Percentiles rank a stretch among this genome's conserved stretches.
These are phyloP conservation scores for Cisticola juncidis DNA, from an alignment of 2,113 vertebrate genomes.

Conservation along the genomic window DNA sequence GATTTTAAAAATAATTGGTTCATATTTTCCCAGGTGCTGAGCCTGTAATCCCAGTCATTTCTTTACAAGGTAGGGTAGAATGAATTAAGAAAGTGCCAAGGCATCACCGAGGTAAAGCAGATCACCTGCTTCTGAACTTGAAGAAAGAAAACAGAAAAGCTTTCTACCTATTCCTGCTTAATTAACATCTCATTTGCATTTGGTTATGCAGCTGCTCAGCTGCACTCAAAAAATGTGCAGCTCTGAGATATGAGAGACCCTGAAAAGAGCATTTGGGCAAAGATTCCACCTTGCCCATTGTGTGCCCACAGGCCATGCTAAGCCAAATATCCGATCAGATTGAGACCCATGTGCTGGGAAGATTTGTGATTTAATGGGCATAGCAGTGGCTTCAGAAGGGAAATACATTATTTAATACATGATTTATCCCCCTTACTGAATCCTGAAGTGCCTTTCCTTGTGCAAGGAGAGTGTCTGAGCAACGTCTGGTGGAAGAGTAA, in stretches of 20 bases:
- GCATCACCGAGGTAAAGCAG: background rate
- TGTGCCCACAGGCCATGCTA: background rate
- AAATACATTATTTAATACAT: background rate
- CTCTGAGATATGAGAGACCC: background rate
- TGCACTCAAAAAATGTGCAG: background rate
- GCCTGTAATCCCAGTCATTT: background rate
- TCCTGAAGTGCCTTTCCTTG: background rate
- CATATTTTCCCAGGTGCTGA: background rate
- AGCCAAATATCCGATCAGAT: background rate
- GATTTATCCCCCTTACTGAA: background rate
- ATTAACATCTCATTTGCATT: background rate
- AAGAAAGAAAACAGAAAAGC: background rate
- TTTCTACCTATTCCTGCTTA: background rate
- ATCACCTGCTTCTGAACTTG: background rate
- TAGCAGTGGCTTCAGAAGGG: background rate
- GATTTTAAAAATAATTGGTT: background rate
- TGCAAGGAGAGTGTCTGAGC: background rate
- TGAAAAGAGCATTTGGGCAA: background rate
- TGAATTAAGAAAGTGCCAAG: background rate
- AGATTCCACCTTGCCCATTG: rapidly evolving
- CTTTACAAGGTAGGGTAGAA: background rate
- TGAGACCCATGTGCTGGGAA: background rate
- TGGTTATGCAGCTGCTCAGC: background rate
- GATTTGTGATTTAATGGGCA: background rate
- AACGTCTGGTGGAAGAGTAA: background rate